Conservation (phyloP, 2,888 invertebrate species). For the Leucania comma region DNA sequence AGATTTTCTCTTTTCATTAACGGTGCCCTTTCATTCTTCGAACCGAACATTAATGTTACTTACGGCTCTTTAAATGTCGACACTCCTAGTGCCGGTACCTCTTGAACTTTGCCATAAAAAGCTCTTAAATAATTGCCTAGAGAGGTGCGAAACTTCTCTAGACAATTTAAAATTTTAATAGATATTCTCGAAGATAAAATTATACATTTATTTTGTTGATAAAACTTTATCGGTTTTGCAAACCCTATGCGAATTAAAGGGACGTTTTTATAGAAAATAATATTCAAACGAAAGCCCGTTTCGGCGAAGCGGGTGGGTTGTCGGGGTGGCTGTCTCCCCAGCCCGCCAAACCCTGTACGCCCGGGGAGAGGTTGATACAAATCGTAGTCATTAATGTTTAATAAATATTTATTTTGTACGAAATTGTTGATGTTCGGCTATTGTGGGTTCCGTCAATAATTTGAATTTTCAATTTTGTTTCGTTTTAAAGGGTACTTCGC, state of each 20-base stretch:
- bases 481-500: conserved; percentile 2
- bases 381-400: conserved; percentile 77
- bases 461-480: conserved; percentile 41
- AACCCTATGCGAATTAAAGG: conserved; percentile 65
- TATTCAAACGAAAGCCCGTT: conserved; percentile 66
- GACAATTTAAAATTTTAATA: conserved; percentile 15
- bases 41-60: conserved; percentile 39
- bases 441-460: conserved; percentile 57
- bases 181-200: conserved; percentile 15
- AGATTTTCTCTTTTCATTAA: conserved; percentile 43
- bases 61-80: conserved; percentile 45
- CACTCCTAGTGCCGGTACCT: conserved; percentile 42
- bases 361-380: conserved; percentile 68
- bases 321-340: conserved; percentile 34
- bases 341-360: conserved; percentile 50
- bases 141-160: conserved; percentile 28
- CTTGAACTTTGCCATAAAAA: conserved; percentile 57
- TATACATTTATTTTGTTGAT: conserved; percentile 26
- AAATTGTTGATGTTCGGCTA: conserved; percentile 66
- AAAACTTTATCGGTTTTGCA: conserved; percentile 33
- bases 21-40: conserved; percentile 41
- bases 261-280: conserved; percentile 68
- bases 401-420: conserved; percentile 74
- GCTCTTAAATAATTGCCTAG: conserved; percentile 44
- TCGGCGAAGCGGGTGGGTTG: conserved; percentile 42